Percentiles rank a stretch among this genome's conserved stretches.
phyloP scores from a whole-genome alignment of 2,888 invertebrate genomes.

The Caenorhabditis plicata region DNA sequence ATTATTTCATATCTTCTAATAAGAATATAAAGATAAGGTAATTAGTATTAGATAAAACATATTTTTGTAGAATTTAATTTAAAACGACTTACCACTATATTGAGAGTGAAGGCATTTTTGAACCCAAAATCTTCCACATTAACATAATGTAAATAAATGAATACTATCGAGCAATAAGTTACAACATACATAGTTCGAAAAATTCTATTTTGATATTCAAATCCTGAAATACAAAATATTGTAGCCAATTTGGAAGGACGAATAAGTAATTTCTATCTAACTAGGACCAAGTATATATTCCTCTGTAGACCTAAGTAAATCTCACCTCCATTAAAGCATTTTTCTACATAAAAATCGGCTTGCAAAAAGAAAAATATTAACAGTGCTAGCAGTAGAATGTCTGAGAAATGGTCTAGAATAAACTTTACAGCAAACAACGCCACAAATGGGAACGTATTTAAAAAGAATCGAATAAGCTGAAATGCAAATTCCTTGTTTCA shows the following conservation, averaged over 20 bases:
- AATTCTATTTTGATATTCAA: slow-evolving; percentile 3
- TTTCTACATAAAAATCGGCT: slow-evolving; percentile 7
- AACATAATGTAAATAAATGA: not conserved
- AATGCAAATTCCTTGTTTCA: not conserved
- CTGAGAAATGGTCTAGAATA: slow-evolving; percentile 7
- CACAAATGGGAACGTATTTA: slow-evolving; percentile 13
- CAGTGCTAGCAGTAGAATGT: slow-evolving; percentile 1
- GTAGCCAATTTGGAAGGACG: slow-evolving; percentile 7
- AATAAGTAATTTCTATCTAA: slow-evolving; percentile 7
- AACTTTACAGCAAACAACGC: slow-evolving; percentile 8
- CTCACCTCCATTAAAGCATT: slow-evolving; percentile 8
- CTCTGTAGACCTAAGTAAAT: not conserved
- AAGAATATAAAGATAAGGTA: no score
- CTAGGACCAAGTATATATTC: no score
- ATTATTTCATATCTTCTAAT: no score
- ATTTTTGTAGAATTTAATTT: not conserved
- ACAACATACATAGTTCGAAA: not conserved
- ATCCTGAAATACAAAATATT: not conserved
- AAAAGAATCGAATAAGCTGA: slow-evolving; percentile 4
- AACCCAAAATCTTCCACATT: slow-evolving; percentile 7
- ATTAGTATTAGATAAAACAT: not conserved
- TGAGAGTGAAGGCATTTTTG: slow-evolving; percentile 10
- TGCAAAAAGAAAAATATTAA: slow-evolving; percentile 4
- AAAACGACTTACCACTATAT: not conserved
- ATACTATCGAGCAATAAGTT: no score